Base-by-base conservation (phyloP, 2,113 vertebrate species). In the Petrocephalus microphthalmus region DNA sequence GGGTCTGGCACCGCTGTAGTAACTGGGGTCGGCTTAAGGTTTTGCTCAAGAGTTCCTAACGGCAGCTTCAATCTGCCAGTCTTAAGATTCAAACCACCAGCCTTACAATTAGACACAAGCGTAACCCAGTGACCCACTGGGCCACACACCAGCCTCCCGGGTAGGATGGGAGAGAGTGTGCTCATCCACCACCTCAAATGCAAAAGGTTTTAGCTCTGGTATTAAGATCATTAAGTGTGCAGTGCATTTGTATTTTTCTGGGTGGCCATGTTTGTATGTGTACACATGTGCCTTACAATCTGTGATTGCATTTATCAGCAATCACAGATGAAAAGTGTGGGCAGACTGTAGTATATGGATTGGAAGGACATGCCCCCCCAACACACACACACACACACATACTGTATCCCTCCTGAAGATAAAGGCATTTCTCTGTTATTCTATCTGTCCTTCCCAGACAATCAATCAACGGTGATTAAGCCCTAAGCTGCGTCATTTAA, bases 381-480 rank as follows among this genome's bases (percentile, higher is more conserved):
- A 88, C 13, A 81, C 42, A 56, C 56, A 60, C 57, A 60, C 57
- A 52, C 2, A 52, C 51, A 52, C 54, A 60, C 89, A 49, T 87
- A 29, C 83, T 83, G n/a, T 49, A 33, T 88, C 86, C 88, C 87
- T 87, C 33, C 85, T 89, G 88, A 89, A 87, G 85, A 88, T 88
- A 89, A 90, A 57, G 49, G 91, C 85, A 67, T 85, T 84, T 88
- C 33, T 88, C 74, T 60, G 52, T 67, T 84, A 81, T 84, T 52
- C 90, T 91, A 93, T 92, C 89, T 64, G 90, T 47, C 78, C 89
- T 91, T 93, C 92, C 88, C 67, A 1, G 49, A 86, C 89, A 85
- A 52, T 64, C 91, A 89, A 90, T 91, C 51, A 90, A 67, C 92
- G 88, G 10, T 90, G 91, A 92, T 93, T 93, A 92, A 89, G 88